Evolutionary conservation across 2,797 vertebrate genomes (phyloP), one percentile per base, ranked within the genome.

Genomic region (Pangasius djambal): DNA sequence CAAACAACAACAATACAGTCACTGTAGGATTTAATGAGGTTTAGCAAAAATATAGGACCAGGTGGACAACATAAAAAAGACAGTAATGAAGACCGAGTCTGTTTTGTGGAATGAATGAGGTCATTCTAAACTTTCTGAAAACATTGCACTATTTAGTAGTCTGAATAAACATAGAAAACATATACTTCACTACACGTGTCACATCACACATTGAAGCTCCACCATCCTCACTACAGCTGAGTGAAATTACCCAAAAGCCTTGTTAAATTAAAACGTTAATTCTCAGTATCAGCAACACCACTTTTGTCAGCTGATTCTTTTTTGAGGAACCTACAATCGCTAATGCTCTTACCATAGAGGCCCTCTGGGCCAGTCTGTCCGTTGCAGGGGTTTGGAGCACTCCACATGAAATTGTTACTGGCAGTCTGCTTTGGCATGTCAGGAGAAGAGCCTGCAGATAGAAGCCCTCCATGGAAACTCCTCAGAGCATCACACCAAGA

Each of bases 401-500:
- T 97, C 98, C 98, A 99, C 98, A 99, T 98, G 75, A 96, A 94
- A 86, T 93, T 90, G 6, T 6, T 92, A 0, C 89, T 94, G 0
- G 91, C 91, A 0, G 95, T 93, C 59, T 92, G 63, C 44, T 88
- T 95, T 0, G 99, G 99, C 92, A 98, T 95, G 85, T 78, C 77
- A n/a, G 28, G 2, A 13, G 92, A 59, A 4, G 92, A 70, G 4
- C 95, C 97, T 0, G 96, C 92, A 0, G 95, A 93, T 94, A 99
- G 90, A 81, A 90, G 94, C 0, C 99, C 99, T 18, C 94, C 86
- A 0, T 94, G 95, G 94, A 99, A 99, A 85, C 89, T 97, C 89
- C 99, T 96, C 93, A 98, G 93, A 34, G 97, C 95, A 90, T 99
- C 98, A 0, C 96, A 97, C 98, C 98, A 98, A 69, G 97, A 98